These are phyloP conservation scores for Merluccius polli DNA, from an alignment of 2,797 vertebrate species.

Conservation along the genomic window DNA sequence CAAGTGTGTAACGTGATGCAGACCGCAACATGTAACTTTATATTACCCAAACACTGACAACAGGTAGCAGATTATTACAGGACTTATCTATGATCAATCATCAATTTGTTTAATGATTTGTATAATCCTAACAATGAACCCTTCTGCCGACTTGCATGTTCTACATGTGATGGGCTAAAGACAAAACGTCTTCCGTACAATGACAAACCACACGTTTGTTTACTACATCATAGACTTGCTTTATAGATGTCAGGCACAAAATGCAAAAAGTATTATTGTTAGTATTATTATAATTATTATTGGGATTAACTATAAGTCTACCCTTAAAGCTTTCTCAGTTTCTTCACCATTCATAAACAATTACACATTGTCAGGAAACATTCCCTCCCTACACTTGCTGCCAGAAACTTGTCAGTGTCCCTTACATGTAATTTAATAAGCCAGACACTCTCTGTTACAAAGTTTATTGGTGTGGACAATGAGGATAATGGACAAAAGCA, in stretches of 20 bases:
- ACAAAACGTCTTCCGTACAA: neutral
- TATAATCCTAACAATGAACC: neutral
- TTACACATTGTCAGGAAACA: neutral
- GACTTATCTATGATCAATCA: neutral
- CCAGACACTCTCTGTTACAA: neutral
- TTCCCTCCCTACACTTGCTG: neutral
- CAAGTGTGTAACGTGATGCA: no score
- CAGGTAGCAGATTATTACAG: neutral
- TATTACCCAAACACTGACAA: neutral
- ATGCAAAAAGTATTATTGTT: no score
- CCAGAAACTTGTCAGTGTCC: neutral
- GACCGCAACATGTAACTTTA: no score
- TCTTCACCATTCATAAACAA: neutral
- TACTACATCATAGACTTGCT: neutral
- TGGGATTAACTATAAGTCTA: neutral
- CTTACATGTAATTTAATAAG: neutral
- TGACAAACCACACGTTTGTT: neutral
- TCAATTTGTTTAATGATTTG: neutral
- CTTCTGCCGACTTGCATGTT: neutral
- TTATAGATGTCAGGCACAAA: no score
- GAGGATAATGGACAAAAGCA: neutral
- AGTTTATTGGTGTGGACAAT: neutral
- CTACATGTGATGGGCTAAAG: neutral
- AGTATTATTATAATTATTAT: neutral
- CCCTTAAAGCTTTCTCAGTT: neutral